Evolutionary conservation across 1,140 invertebrate genomes (phyloP).

Genomic region (Habropoda laboriosa): DNA sequence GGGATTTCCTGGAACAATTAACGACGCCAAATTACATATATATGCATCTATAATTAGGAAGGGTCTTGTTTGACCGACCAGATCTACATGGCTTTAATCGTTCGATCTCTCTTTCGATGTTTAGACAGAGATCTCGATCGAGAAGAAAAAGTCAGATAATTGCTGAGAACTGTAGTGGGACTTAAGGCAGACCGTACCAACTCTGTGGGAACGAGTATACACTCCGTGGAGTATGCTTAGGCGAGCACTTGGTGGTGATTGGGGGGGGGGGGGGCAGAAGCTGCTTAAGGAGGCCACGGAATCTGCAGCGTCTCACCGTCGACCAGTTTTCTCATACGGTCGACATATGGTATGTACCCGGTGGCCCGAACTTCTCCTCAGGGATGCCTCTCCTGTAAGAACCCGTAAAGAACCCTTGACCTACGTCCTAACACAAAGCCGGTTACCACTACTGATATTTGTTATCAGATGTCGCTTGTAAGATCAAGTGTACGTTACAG

Average conservation of each 20-base stretch:
- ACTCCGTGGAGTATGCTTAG: constrained; percentile 48
- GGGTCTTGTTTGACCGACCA: not conserved
- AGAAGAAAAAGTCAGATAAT: constrained; percentile 57
- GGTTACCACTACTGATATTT: not conserved
- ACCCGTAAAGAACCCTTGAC: not conserved
- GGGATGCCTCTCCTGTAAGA: not conserved
- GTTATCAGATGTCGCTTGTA: not conserved
- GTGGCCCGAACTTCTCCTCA: constrained; percentile 55
- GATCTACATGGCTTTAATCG: constrained; percentile 40
- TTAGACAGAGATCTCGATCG: constrained; percentile 23
- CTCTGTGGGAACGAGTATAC: constrained; percentile 61
- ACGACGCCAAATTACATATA: not conserved
- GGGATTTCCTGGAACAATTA: not conserved
- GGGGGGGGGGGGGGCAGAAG: constrained; percentile 59
- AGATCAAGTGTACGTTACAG: not conserved
- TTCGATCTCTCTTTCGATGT: constrained; percentile 43
- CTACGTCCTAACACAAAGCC: not conserved
- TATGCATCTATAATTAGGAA: not conserved
- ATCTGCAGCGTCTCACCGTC: constrained; percentile 69
- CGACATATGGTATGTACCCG: constrained; percentile 72
- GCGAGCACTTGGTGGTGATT: constrained; percentile 35
- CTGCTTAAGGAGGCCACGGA: constrained; percentile 71
- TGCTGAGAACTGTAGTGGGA: constrained; percentile 22
- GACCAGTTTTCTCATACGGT: constrained; percentile 74
- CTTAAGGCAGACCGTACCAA: constrained; percentile 33